Conservation (phyloP, 1,140 invertebrate genomes). For the Holcopasites calliopsidis region DNA sequence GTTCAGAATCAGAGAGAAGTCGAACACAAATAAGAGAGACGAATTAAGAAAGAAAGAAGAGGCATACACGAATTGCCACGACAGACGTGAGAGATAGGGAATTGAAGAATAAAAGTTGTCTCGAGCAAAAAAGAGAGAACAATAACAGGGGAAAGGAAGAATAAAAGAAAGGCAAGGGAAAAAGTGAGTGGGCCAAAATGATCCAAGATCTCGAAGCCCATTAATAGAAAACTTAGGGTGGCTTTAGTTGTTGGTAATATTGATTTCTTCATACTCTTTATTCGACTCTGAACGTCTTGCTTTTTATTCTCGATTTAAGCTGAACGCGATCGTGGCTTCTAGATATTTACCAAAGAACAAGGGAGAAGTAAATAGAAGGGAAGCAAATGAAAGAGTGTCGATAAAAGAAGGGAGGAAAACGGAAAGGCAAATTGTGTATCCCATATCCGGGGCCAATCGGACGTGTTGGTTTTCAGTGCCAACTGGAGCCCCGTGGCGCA, state of each 20-base stretch:
- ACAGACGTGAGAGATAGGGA: neutral
- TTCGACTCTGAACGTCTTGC: too few species aligned
- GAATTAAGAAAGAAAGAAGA: neutral
- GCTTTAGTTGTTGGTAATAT: too few species aligned
- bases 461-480: constrained; percentile 78
- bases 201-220: neutral
- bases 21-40: constrained; percentile 31
- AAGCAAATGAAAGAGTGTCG: neutral
- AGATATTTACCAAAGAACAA: too few species aligned
- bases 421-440: constrained; percentile 40
- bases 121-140: neutral
- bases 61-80: neutral
- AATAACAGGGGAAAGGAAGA: neutral
- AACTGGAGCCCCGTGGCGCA: constrained; percentile 66
- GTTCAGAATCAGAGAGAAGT: constrained; percentile 40
- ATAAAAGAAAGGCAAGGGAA: neutral
- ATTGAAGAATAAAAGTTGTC: constrained; percentile 3
- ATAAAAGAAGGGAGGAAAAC: neutral
- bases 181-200: constrained; percentile 11
- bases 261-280: too few species aligned
- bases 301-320: too few species aligned
- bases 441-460: constrained; percentile 63
- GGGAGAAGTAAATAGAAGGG: too few species aligned
- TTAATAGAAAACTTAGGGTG: too few species aligned
- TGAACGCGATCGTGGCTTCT: too few species aligned